These are phyloP conservation scores for Epinotia bilunana DNA, from an alignment of 2,888 invertebrate genomes.

Conservation along the genomic window DNA sequence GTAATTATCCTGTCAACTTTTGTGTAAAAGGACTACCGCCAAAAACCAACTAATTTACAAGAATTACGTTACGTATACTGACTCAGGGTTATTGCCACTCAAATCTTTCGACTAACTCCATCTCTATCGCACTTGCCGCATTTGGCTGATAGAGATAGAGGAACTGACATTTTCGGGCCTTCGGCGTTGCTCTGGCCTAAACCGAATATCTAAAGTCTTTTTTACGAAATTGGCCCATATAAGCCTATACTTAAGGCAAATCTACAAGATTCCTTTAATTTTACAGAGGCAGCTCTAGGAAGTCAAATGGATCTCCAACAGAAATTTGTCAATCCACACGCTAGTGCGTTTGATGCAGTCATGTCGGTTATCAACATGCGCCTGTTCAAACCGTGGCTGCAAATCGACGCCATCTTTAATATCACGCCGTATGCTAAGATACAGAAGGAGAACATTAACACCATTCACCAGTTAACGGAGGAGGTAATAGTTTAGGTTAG, in stretches of 20 bases:
- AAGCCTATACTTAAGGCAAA: neutral
- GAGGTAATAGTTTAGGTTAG: no score
- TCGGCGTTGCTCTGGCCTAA: no score
- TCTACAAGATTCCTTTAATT: neutral
- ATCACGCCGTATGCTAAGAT: slow-evolving; percentile 79
- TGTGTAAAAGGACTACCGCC: no score
- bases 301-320: slow-evolving; percentile 83
- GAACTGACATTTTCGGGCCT: no score
- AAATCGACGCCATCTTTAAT: slow-evolving; percentile 85
- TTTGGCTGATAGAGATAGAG: neutral
- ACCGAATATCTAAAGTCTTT: neutral
- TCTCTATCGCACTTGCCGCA: neutral
- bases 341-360: slow-evolving; percentile 76
- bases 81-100: no score
- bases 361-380: slow-evolving; percentile 75
- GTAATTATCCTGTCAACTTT: no score
- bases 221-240: neutral
- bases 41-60: no score
- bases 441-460: slow-evolving; percentile 81
- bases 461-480: slow-evolving; percentile 85
- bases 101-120: neutral
- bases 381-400: slow-evolving; percentile 84
- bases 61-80: no score
- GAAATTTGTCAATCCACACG: slow-evolving; percentile 78
- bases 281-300: slow-evolving; percentile 88